Evolutionary conservation across 2,888 invertebrate genomes (phyloP).

Genomic region (Agrotis clavis): DNA sequence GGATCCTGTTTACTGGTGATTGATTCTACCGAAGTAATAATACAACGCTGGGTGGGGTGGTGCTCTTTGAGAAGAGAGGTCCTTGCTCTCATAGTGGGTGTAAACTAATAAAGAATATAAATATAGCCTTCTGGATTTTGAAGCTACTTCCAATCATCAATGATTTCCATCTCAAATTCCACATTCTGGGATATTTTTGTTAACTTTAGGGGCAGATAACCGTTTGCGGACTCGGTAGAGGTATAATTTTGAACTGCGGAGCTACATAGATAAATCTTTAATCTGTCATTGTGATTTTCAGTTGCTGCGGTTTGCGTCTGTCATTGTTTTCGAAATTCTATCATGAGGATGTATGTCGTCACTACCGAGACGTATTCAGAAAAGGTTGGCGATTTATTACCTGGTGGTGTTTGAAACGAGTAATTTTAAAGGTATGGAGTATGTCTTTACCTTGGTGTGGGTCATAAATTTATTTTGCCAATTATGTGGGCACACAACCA

Average conservation of each 20-base stretch:
- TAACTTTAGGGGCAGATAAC: background rate
- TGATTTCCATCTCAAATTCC: background rate
- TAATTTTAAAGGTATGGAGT: too few species aligned
- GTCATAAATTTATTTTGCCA: too few species aligned
- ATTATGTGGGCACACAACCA: too few species aligned
- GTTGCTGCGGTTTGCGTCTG: background rate
- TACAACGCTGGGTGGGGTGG: constrained; percentile 17
- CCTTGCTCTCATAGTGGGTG: constrained; percentile 37
- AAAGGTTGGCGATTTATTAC: too few species aligned
- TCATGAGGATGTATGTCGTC: too few species aligned
- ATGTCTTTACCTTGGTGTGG: too few species aligned
- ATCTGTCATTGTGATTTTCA: background rate
- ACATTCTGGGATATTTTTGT: background rate
- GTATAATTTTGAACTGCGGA: background rate
- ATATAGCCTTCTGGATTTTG: constrained; percentile 21
- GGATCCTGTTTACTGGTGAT: constrained; percentile 57
- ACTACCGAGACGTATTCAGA: too few species aligned
- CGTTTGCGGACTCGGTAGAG: background rate
- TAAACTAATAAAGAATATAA: constrained; percentile 29
- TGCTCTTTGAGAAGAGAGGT: constrained; percentile 29
- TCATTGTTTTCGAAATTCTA: too few species aligned
- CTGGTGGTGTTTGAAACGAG: too few species aligned
- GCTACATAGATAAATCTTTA: background rate
- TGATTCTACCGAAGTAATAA: constrained; percentile 50
- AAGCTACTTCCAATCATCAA: background rate